Conservation (phyloP, 2,113 vertebrate species). For the Anas platyrhynchos region DNA sequence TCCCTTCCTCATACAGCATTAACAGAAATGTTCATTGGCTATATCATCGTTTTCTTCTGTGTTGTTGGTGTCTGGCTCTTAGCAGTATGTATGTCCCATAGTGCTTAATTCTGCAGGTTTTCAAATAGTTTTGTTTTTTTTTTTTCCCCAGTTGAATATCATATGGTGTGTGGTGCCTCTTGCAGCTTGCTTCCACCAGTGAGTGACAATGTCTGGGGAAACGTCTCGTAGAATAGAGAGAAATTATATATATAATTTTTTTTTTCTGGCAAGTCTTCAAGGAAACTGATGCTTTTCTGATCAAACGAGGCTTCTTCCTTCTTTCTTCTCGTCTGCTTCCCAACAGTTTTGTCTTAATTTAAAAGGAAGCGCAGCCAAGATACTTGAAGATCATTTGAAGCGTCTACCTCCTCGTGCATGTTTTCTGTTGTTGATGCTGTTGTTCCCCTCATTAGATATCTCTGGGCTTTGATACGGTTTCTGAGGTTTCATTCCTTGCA, state of each 20-base stretch:
- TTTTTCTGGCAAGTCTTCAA: slow-evolving; percentile 12
- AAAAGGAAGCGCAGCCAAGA: not conserved
- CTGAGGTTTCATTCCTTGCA: slow-evolving; percentile 54
- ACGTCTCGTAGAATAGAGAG: not conserved
- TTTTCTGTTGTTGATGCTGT: slow-evolving; percentile 31
- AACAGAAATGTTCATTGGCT: not conserved
- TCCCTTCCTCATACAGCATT: not conserved
- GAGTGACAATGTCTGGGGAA: not conserved
- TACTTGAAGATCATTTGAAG: slow-evolving; percentile 5
- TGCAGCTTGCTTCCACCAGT: not conserved
- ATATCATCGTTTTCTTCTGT: rapidly evolving
- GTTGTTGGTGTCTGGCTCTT: not conserved
- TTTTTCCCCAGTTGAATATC: rapidly evolving
- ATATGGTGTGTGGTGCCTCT: not conserved
- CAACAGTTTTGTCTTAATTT: slow-evolving; percentile 23
- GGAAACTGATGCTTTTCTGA: slow-evolving; percentile 22
- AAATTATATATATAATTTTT: not conserved
- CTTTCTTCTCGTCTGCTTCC: not conserved
- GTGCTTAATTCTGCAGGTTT: not conserved
- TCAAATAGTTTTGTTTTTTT: not conserved
- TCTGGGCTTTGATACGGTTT: slow-evolving; percentile 53
- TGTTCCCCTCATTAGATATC: slow-evolving; percentile 60
- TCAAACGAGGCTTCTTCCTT: not conserved
- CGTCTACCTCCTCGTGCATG: not conserved
- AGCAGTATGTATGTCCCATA: not conserved